Evolutionary conservation across 2,888 invertebrate genomes (phyloP).

Genomic region (Clusia tigrina): DNA sequence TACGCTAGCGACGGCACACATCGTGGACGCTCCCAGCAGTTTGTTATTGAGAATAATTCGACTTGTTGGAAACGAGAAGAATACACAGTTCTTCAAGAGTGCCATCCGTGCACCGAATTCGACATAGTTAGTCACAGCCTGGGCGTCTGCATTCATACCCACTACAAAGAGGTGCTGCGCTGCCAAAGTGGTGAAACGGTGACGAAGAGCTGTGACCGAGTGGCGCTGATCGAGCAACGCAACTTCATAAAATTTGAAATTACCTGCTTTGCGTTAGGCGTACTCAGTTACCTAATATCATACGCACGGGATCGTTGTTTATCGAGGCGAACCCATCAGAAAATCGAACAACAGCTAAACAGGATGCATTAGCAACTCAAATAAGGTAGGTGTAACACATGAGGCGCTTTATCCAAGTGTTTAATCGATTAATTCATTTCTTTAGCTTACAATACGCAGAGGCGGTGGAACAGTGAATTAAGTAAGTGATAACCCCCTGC

Average conservation of each 20-base stretch:
- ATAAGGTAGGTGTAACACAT: too few relatives aligned
- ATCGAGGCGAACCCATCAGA: conserved; percentile 50
- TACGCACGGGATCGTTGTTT: conserved; percentile 57
- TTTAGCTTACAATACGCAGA: too few relatives aligned
- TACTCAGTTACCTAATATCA: conserved; percentile 53
- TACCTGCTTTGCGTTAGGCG: conserved; percentile 51
- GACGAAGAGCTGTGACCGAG: conserved; percentile 85
- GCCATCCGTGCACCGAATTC: conserved; percentile 87
- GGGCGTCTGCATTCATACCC: conserved; percentile 82
- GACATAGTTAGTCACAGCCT: conserved; percentile 84
- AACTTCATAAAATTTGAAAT: conserved; percentile 68
- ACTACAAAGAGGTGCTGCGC: conserved; percentile 82
- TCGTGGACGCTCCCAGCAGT: conserved; percentile 62
- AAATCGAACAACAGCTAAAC: conserved; percentile 58
- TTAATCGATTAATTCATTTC: too few relatives aligned
- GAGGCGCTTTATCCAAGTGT: too few relatives aligned
- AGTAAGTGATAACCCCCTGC: too few relatives aligned
- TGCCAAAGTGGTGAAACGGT: conserved; percentile 84
- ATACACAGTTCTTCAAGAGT: conserved; percentile 74
- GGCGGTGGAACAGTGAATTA: too few relatives aligned
- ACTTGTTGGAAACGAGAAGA: conserved; percentile 80
- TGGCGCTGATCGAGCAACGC: conserved; percentile 83
- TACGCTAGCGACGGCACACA: conserved; percentile 44
- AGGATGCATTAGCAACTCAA: conserved; percentile 45
- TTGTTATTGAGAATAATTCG: conserved; percentile 79